Percentiles rank a stretch among this genome's conserved stretches.
These are phyloP conservation scores for Pangasianodon hypophthalmus DNA, from an alignment of 2,113 vertebrate species.

Conservation along the genomic window DNA sequence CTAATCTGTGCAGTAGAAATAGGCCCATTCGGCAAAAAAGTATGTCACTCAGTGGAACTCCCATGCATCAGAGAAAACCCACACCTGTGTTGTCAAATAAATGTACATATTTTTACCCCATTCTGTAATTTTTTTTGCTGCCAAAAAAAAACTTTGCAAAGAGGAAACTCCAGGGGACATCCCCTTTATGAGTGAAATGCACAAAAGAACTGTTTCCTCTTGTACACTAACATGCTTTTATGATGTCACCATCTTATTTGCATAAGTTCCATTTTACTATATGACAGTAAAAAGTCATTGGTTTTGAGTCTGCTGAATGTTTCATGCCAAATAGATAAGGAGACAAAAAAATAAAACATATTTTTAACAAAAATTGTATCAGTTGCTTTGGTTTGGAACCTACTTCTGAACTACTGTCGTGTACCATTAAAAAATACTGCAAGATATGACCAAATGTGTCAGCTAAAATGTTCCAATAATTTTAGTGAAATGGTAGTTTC, in stretches of 20 bases:
- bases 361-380: neutral
- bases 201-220: neutral
- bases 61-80: neutral
- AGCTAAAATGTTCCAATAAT: neutral
- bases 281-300: neutral
- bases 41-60: neutral
- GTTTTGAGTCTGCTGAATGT: neutral
- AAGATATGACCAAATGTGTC: neutral
- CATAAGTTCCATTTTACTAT: neutral
- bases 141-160: neutral
- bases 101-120: neutral
- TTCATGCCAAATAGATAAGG: neutral
- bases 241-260: neutral
- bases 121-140: neutral
- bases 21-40: neutral
- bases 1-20: neutral
- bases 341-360: neutral
- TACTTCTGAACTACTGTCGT: neutral
- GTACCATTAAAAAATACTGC: neutral
- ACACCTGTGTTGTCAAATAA: neutral
- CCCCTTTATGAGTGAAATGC: neutral
- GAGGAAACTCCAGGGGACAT: neutral
- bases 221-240: neutral
- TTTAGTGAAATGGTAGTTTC: neutral
- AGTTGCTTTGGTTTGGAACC: neutral